Evolutionary conservation across 1,140 invertebrate genomes (phyloP).

Genomic region (Camponotus floridanus): DNA sequence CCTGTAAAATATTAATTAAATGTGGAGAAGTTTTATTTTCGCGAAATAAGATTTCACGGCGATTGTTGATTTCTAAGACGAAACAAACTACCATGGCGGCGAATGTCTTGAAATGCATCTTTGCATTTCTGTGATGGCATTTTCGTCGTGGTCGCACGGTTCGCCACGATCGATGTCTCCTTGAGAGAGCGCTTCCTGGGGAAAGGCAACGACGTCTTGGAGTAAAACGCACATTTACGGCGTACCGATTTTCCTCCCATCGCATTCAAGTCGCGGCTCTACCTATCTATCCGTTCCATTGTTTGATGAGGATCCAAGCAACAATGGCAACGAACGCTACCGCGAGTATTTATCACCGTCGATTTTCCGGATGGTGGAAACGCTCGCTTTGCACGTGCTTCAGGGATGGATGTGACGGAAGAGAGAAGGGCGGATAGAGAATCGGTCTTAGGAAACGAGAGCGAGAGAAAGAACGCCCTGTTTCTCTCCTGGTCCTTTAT

Average conservation of each 20-base stretch:
- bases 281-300: conserved; percentile 73
- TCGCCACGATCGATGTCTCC: conserved; percentile 35
- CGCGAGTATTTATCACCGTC: conserved; percentile 75
- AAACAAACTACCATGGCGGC: background rate
- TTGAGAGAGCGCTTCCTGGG: conserved; percentile 6
- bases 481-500: conserved; percentile 29
- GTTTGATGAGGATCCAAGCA: conserved; percentile 75
- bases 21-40: background rate
- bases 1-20: background rate
- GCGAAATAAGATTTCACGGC: background rate
- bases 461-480: background rate
- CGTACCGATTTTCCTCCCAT: conserved; percentile 42
- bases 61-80: background rate
- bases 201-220: conserved; percentile 33
- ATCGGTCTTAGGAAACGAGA: background rate
- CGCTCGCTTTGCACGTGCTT: conserved; percentile 44
- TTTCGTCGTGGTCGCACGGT: background rate
- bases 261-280: conserved; percentile 34
- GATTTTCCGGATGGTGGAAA: conserved; percentile 66
- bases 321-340: conserved; percentile 73
- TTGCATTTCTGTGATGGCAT: background rate
- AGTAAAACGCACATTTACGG: conserved; percentile 51
- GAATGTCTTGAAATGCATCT: conserved; percentile 10
- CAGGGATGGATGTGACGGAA: conserved; percentile 6
- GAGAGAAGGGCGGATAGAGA: background rate